A percentile compares a stretch with the other conserved stretches of the same genome.
These are phyloP conservation scores for Hirtodrosophila histrioides DNA, from an alignment of 2,888 invertebrate species.

Conservation along the genomic window DNA sequence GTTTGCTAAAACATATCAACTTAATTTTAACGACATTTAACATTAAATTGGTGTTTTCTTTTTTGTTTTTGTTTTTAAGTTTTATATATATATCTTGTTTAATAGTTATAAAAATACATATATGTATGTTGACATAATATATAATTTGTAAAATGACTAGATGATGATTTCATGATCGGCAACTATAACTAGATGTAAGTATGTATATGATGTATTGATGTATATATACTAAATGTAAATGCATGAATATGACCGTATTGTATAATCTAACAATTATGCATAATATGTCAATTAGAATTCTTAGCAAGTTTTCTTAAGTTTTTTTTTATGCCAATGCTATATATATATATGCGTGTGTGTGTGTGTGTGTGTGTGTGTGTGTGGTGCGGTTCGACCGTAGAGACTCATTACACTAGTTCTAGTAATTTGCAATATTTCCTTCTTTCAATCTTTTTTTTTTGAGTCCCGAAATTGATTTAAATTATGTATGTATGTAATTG, in stretches of 20 bases:
- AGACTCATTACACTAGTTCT: conserved; percentile 61
- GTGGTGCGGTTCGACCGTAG: conserved; percentile 77
- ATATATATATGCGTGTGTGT: conserved; percentile 20
- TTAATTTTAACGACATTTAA: conserved; percentile 78
- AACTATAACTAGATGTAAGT: conserved; percentile 41
- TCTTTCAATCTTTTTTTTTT: conserved; percentile 34
- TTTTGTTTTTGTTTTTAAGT: conserved; percentile 8
- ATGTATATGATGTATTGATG: conserved; percentile 47
- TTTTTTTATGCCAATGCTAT: neutral
- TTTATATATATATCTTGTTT: conserved; percentile 18
- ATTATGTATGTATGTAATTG: conserved; percentile 52
- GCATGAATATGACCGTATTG: conserved; percentile 56
- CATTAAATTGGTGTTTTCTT: conserved; percentile 71
- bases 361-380: conserved; percentile 38
- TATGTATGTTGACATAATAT: conserved; percentile 39
- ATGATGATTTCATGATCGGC: conserved; percentile 62
- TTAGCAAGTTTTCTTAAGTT: conserved; percentile 36
- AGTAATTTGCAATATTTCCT: conserved; percentile 23
- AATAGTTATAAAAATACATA: conserved; percentile 71
- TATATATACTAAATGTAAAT: conserved; percentile 52
- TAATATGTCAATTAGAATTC: conserved; percentile 52
- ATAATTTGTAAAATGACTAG: conserved; percentile 68
- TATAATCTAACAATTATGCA: conserved; percentile 70
- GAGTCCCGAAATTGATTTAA: conserved; percentile 77
- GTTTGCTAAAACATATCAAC: conserved; percentile 76